These are phyloP conservation scores for Alexandromys fortis DNA, from an alignment of 2,113 vertebrate species.

Conservation along the genomic window DNA sequence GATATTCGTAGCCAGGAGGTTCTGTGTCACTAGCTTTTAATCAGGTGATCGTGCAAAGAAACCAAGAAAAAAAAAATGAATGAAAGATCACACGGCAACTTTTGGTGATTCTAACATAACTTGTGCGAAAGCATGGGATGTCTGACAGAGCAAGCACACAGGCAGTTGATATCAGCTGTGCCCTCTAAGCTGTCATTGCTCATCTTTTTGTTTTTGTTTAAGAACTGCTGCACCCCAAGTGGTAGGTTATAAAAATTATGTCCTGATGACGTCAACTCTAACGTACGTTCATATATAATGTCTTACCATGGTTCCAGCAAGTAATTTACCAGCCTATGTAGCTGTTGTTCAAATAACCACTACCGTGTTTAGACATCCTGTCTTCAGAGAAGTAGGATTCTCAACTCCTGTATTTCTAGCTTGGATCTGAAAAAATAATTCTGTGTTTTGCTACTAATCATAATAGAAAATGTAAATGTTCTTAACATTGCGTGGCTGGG, in stretches of 20 bases:
- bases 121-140: background rate
- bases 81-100: background rate
- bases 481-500: background rate
- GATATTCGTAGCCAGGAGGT: background rate
- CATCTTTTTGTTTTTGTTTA: background rate
- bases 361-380: background rate
- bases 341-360: slow-evolving; percentile 1
- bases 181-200: background rate
- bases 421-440: slow-evolving; percentile 25
- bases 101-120: background rate
- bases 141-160: background rate
- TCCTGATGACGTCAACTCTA: background rate
- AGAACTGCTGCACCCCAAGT: background rate
- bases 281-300: background rate
- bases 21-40: slow-evolving; percentile 1
- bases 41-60: slow-evolving; percentile 40
- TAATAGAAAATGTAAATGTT: slow-evolving; percentile 35
- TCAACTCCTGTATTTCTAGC: slow-evolving; percentile 4
- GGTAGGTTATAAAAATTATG: background rate
- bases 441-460: background rate
- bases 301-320: background rate
- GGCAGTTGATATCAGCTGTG: background rate
- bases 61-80: slow-evolving; percentile 3
- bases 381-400: slow-evolving; percentile 9
- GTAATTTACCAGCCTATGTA: background rate